Conservation (phyloP, 2,797 vertebrate species). For the Hyperoplus lanceolatus region DNA sequence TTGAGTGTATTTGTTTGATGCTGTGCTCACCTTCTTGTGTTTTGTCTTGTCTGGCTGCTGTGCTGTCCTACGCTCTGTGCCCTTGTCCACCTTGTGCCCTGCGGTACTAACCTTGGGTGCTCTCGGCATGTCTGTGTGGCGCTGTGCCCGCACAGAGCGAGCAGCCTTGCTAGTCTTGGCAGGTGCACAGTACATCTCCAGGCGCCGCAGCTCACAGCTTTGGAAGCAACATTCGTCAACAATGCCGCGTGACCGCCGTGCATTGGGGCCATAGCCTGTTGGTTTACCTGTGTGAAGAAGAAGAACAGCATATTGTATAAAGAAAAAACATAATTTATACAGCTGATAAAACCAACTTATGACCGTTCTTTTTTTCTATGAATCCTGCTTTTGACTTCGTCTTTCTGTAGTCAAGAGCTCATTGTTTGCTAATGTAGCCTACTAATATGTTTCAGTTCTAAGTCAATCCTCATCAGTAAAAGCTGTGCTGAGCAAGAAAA, state of each 20-base stretch:
- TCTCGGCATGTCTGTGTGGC: constrained; percentile 95
- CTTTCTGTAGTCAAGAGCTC: background rate
- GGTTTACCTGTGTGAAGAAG: constrained; percentile 90
- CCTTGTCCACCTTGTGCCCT: constrained; percentile 77
- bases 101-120: constrained; percentile 90
- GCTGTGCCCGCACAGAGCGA: constrained; percentile 94
- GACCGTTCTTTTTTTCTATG: background rate
- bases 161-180: constrained; percentile 92
- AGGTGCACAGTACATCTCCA: constrained; percentile 99
- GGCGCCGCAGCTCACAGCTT: constrained; percentile 95
- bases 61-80: constrained; percentile 79
- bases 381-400: background rate
- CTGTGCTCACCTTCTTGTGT: constrained; percentile 83
- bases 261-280: constrained; percentile 93
- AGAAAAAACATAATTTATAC: too few relatives aligned
- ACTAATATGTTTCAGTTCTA: background rate
- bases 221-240: constrained; percentile 99
- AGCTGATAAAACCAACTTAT: background rate
- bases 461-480: background rate
- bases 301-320: constrained; percentile 9
- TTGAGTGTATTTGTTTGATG: constrained; percentile 47
- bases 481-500: background rate
- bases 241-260: constrained; percentile 94
- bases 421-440: background rate
- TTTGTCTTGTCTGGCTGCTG: constrained; percentile 84